Base-by-base conservation (phyloP, 2,113 vertebrate species). In the Trogon melanurus region DNA sequence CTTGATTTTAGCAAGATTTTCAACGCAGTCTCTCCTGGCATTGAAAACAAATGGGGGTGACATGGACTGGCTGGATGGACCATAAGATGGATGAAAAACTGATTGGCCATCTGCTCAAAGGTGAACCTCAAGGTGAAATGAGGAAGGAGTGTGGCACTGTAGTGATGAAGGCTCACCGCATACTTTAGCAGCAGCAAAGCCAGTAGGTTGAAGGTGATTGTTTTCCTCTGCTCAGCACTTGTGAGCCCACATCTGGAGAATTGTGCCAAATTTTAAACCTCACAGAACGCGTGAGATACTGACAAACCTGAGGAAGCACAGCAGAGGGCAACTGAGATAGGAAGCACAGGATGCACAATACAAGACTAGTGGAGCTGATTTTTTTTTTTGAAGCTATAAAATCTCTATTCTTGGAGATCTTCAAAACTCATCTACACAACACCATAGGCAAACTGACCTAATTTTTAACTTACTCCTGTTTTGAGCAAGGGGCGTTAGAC, bases 401-500 rank as follows among this genome's bases (percentile, higher is more conserved):
- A 91, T 86, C 47, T 78, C 38, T 6, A 8, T 60, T 90, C 38
- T 48, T 84, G 12, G 18, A 89, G 45, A 58, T 66, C 44, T 91
- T 94, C 38, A 88, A 73, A 89, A 81, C 34, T 78, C 41, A 91
- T 60, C 60, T 71, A 73, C 34, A 74, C 60, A 91, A 89, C 36
- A 45, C 76, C 69, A 89, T 20, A 81, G 66, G 73, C 44, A 95
- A 73, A 14, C 34, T 95, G 86, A 95, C 89, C 80, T 85, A 60
- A 67, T 89, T 91, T 95, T 85, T 65, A 84, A 41, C 38, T 73
- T 74, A 86, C 44, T 20, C 34, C 38, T 87, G 29, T 76, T 93
- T 89, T 79, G 73, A 93, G 73, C 61, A 78, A 71, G 26, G 61
- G 44, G 10, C 41, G 11, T 81, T 81, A 71, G 61, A 67, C 48